Evolutionary conservation across 2,797 vertebrate species (phyloP), one percentile per base, ranked within the genome.

Genomic region (Selene dorsalis): DNA sequence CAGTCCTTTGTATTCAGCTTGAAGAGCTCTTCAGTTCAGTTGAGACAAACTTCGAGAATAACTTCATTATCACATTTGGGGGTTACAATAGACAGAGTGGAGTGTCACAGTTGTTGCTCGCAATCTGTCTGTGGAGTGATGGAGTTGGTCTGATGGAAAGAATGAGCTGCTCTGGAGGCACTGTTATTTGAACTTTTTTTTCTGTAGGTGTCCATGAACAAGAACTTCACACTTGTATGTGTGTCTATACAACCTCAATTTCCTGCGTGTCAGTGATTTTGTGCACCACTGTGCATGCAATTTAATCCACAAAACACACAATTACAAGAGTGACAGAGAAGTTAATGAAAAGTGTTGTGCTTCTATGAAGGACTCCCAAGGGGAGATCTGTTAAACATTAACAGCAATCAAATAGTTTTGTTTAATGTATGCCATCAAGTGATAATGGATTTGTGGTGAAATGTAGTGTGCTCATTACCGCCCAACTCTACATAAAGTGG

Each of bases 281-380:
- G 48, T 65, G 35, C 67, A 67, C 77, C 9, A 6, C 35, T 1
- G 16, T 81, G 71, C 70, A 60, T n/a, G n/a, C 69, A 80, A 28
- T 79, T 83, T 65, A 77, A 87, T 80, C 50, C 69, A 66, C 58
- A 84, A 84, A 82, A 74, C 57, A 64, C 84, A 82, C 64, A 81
- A 77, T 87, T 69, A 81, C 30, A 64, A 45, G 62, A 86, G 47
- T 66, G 77, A 83, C 66, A 75, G 66, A 79, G 50, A 81, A 77
- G 60, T 62, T 88, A 84, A 91, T 80, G 78, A 88, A 73, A 39
- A 75, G 67, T 66, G 62, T 62, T 83, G 59, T 73, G 72, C 26
- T 81, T 47, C 69, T 39, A 35, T 61, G 77, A 84, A 83, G 75
- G 70, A 81, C 77, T 79, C 79, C 71, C 84, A 82, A 77, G 74